Base-by-base conservation (phyloP, 2,888 invertebrate genomes). In the Hydrotaea cyrtoneurina region DNA sequence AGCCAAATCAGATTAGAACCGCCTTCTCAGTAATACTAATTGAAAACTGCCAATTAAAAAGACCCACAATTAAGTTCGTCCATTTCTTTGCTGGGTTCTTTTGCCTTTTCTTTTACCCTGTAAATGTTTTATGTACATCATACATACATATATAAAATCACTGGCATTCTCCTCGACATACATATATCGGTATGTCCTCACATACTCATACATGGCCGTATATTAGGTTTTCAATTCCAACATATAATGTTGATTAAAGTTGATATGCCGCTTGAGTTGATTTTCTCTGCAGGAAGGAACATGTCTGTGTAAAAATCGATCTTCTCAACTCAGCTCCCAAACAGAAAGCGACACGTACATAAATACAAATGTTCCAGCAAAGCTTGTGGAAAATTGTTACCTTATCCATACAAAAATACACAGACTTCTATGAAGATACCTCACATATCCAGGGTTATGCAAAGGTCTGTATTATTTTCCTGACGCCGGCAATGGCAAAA, bases 191-290 rank as follows among this genome's bases (percentile, higher is more conserved):
- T 3, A 43, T 43, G 15, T 39, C 4, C n/a, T 8, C 23, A 69
- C 66, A 21, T 10, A 13, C 21, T 39, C 31, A 7, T 59, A 53
- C 55, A 46, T 55, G 39, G 53, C 59, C 31, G 1, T 64, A 55
- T 85, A 79, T 80, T 82, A 77, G 74, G 79, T 73, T 79, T 85
- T 74, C 53, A 76, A 59, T 85, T 19, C 71, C 23, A 53, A 17
- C 74, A 69, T 55, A 74, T 55, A 74, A 85, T 82, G 79, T 85
- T 85, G 85, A 85, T 85, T 85, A 85, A 85, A 85, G 85, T 80
- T 82, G 82, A 85, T 79, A 82, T 82, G 85, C 85, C 85, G 82
- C 85, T 76, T 85, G 78, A 85, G 76, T 85, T 62, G 76, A 74
- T 84, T 78, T 78, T 75, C 64, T 84, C 59, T 13, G 21, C 55